Evolutionary conservation across 1,140 invertebrate genomes (phyloP).

Genomic region (Phocides pigmalion): DNA sequence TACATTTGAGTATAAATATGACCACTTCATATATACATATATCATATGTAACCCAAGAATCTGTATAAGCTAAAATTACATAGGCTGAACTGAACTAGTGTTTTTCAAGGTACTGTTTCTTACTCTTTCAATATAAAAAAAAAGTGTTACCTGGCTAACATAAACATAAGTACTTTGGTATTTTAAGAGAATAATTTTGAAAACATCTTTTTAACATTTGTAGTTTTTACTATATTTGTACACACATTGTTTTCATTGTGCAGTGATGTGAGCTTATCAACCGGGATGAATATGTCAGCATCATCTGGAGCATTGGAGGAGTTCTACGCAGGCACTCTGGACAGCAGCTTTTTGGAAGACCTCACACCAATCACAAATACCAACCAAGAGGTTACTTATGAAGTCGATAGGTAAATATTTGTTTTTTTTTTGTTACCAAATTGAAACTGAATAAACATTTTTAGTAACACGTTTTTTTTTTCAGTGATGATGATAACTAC

Average conservation of each 20-base stretch:
- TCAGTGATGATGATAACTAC: slow-evolving; percentile 88
- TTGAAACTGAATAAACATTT: background rate
- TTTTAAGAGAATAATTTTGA: too few relatives aligned
- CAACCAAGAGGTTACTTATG: slow-evolving; percentile 81
- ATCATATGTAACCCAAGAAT: too few relatives aligned
- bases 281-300: slow-evolving; percentile 46
- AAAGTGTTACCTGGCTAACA: too few relatives aligned
- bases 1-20: too few relatives aligned
- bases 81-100: too few relatives aligned
- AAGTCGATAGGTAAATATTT: slow-evolving; percentile 86
- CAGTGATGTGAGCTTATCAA: slow-evolving; percentile 31
- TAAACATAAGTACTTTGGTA: too few relatives aligned
- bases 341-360: slow-evolving; percentile 93
- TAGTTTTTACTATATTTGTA: background rate
- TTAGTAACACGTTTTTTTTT: slow-evolving; percentile 50
- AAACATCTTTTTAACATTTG: too few relatives aligned
- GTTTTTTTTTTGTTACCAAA: background rate
- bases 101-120: too few relatives aligned
- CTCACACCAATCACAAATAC: slow-evolving; percentile 73
- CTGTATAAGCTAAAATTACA: too few relatives aligned
- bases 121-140: too few relatives aligned
- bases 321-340: slow-evolving; percentile 91
- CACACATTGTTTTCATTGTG: background rate
- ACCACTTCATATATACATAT: too few relatives aligned
- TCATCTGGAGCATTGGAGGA: slow-evolving; percentile 89